A percentile compares a stretch with the other conserved stretches of the same genome.
Evolutionary conservation across 2,113 vertebrate genomes (phyloP).

Genomic region (Chitala chitala): DNA sequence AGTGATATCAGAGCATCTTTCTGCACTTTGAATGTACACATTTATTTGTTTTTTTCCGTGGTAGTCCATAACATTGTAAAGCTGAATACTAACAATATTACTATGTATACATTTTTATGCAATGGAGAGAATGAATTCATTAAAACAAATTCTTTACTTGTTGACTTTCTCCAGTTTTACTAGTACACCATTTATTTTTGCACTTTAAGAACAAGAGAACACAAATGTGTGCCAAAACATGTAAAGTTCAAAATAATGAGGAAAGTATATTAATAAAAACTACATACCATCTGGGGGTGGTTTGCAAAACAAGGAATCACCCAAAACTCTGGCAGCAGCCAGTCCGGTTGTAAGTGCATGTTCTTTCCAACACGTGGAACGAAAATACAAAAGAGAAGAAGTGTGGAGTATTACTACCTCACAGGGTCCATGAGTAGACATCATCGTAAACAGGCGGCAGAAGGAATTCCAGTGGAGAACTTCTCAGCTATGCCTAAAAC

Average conservation of each 20-base stretch:
- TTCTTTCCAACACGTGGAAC: conserved; percentile 72
- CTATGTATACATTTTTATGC: no score
- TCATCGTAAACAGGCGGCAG: conserved; percentile 53
- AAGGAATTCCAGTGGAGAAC: conserved; percentile 55
- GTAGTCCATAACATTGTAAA: not conserved
- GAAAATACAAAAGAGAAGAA: conserved; percentile 61
- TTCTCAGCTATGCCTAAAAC: conserved; percentile 45
- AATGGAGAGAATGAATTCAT: not conserved
- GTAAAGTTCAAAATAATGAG: conserved; percentile 60
- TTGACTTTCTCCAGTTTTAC: conserved; percentile 55
- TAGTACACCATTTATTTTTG: conserved; percentile 42
- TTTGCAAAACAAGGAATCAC: conserved; percentile 79
- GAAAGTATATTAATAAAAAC: conserved; percentile 58
- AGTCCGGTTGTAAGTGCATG: conserved; percentile 80
- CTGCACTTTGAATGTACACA: not conserved
- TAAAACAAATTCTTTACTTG: conserved; percentile 38
- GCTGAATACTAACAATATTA: not conserved
- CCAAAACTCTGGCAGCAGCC: conserved; percentile 75
- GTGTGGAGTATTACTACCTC: conserved; percentile 40
- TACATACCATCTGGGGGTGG: conserved; percentile 73
- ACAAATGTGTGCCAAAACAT: conserved; percentile 46
- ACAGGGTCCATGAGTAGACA: conserved; percentile 60
- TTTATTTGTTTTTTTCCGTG: not conserved
- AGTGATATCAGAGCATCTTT: no score
- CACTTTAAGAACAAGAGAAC: conserved; percentile 40